A percentile compares a stretch with the other conserved stretches of the same genome.
Evolutionary conservation across 2,113 vertebrate genomes (phyloP).

Genomic region (Actinemys pallida): DNA sequence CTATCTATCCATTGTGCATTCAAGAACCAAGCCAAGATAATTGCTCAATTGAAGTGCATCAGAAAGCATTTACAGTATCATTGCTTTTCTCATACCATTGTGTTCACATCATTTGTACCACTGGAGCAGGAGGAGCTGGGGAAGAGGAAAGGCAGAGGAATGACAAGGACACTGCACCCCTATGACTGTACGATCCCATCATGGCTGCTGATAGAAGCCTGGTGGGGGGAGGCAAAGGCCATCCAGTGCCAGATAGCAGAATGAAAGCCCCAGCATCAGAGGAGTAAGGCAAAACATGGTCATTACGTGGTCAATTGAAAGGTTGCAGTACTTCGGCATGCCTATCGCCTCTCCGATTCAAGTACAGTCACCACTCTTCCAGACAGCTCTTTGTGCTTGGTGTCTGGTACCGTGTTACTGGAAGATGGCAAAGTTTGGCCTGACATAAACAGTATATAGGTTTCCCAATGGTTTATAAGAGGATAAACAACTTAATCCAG

Average conservation of each 20-base stretch:
- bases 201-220: too few species aligned
- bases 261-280: too few species aligned
- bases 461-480: background rate
- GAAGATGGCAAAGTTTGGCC: background rate
- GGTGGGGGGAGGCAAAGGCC: too few species aligned
- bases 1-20: background rate
- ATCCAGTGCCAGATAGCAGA: too few species aligned
- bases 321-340: background rate
- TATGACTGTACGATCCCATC: too few species aligned
- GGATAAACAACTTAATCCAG: slow-evolving; percentile 47
- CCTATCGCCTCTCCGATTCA: background rate
- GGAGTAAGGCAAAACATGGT: too few species aligned
- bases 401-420: background rate
- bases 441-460: background rate
- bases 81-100: slow-evolving; percentile 48
- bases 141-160: rapidly evolving
- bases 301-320: background rate
- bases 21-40: background rate
- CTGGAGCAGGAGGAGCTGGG: rapidly evolving
- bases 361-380: background rate
- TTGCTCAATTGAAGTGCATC: slow-evolving; percentile 38
- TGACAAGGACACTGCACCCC: too few species aligned
- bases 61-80: slow-evolving; percentile 78
- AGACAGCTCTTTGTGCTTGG: background rate
- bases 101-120: slow-evolving; percentile 62